Evolutionary conservation across 1,140 invertebrate species (phyloP).

Genomic region (Drosophila parabipectinata): DNA sequence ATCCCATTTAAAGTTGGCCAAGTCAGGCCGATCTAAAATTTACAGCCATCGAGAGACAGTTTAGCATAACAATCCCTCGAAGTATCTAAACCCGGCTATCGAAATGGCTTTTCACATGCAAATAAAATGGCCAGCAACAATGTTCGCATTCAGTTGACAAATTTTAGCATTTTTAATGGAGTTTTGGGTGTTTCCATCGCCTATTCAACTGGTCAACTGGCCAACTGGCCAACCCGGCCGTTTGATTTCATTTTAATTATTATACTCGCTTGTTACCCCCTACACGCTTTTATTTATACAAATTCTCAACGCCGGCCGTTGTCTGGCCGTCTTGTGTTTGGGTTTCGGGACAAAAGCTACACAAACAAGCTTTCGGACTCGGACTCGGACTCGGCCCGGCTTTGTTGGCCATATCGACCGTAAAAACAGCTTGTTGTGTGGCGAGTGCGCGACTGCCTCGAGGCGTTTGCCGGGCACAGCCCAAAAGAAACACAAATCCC

Average conservation of each 20-base stretch:
- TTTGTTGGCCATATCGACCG: slow-evolving; percentile 4
- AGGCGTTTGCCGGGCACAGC: slow-evolving; percentile 51
- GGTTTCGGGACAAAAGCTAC: slow-evolving; percentile 52
- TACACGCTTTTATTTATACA: slow-evolving; percentile 60
- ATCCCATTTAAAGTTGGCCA: slow-evolving; percentile 10
- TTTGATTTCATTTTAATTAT: slow-evolving; percentile 56
- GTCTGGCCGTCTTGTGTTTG: slow-evolving; percentile 31
- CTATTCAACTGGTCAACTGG: too few relatives aligned
- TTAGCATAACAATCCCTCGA: slow-evolving; percentile 47
- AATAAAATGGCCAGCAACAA: slow-evolving; percentile 58
- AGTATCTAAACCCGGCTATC: slow-evolving; percentile 2
- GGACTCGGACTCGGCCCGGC: slow-evolving; percentile 28
- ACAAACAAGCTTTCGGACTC: slow-evolving; percentile 53
- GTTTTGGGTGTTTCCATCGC: slow-evolving; percentile 17
- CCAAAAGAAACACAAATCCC: slow-evolving; percentile 8
- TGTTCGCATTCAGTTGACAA: slow-evolving; percentile 50
- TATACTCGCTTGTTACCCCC: slow-evolving; percentile 52
- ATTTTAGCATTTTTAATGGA: slow-evolving; percentile 47
- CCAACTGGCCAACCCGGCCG: slow-evolving; percentile 1
- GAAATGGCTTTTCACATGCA: slow-evolving; percentile 61
- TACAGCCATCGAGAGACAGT: slow-evolving; percentile 27
- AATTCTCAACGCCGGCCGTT: slow-evolving; percentile 52
- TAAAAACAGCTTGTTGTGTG: slow-evolving; percentile 54
- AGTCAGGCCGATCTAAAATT: neutral
- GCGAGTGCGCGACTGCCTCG: slow-evolving; percentile 42